Evolutionary conservation across 2,888 invertebrate species (phyloP).

Genomic region (Mesoligia furuncula): DNA sequence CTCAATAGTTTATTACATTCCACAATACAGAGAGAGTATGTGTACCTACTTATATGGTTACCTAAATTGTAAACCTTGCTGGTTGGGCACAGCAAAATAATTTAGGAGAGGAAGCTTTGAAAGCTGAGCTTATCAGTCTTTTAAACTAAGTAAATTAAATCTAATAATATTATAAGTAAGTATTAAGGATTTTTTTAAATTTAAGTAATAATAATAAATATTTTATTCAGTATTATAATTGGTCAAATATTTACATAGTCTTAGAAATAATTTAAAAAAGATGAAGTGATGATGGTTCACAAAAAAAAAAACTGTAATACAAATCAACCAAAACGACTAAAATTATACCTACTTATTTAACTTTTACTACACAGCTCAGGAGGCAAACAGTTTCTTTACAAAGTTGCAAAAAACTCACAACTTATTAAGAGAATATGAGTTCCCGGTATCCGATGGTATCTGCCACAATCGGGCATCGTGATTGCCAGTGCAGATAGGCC

Average conservation of each 20-base stretch:
- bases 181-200: not conserved
- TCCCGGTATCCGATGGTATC: conserved; percentile 38
- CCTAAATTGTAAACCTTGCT: not conserved
- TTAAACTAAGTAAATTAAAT: not conserved
- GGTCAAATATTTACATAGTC: too few relatives aligned
- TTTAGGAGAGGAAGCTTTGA: not conserved
- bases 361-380: not conserved
- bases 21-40: too few relatives aligned
- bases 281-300: not conserved
- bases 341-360: not conserved
- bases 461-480: conserved; percentile 45
- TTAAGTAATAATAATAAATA: too few relatives aligned
- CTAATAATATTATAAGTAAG: not conserved
- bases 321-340: too few relatives aligned
- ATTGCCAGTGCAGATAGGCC: conserved; percentile 45
- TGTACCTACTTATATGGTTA: not conserved
- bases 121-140: not conserved
- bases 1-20: not conserved
- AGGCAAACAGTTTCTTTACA: not conserved
- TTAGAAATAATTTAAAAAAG: too few relatives aligned
- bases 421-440: conserved; percentile 17
- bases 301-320: too few relatives aligned
- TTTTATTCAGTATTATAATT: too few relatives aligned
- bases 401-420: conserved; percentile 9
- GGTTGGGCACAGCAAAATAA: not conserved